phyloP scores from a whole-genome alignment of 2,888 invertebrate genomes.

The Plebejus argus region DNA sequence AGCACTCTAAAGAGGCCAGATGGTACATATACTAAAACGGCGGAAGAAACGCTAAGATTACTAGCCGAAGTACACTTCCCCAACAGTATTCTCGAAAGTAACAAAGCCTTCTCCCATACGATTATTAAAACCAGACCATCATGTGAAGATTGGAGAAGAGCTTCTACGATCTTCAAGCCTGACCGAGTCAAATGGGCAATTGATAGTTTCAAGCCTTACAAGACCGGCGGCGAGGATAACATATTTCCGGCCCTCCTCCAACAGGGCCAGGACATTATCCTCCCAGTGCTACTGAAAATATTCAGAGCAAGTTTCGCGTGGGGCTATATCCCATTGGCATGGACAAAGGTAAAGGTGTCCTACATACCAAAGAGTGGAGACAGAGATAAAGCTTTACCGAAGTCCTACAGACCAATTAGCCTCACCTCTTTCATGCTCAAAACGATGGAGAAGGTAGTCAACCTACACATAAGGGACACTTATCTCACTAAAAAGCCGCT shows the following conservation, averaged over 20 bases:
- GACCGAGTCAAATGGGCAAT: constrained; percentile 8
- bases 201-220: background rate
- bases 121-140: background rate
- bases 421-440: no score
- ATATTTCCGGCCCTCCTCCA: background rate
- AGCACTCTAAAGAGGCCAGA: no score
- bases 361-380: no score
- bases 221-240: no score
- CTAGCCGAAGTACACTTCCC: background rate
- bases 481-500: no score
- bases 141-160: background rate
- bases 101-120: background rate
- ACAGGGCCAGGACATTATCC: background rate
- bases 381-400: no score
- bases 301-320: background rate
- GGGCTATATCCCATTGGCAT: background rate
- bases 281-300: background rate
- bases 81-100: background rate
- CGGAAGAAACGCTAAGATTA: no score
- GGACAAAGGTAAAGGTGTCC: background rate
- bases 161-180: background rate
- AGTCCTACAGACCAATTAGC: no score
- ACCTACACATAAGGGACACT: no score
- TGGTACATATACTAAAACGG: no score
- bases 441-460: no score